Evolutionary conservation across 53 echinoderm and acorn worm species (phyloP).

Genomic region (Holothuria leucospilota): DNA sequence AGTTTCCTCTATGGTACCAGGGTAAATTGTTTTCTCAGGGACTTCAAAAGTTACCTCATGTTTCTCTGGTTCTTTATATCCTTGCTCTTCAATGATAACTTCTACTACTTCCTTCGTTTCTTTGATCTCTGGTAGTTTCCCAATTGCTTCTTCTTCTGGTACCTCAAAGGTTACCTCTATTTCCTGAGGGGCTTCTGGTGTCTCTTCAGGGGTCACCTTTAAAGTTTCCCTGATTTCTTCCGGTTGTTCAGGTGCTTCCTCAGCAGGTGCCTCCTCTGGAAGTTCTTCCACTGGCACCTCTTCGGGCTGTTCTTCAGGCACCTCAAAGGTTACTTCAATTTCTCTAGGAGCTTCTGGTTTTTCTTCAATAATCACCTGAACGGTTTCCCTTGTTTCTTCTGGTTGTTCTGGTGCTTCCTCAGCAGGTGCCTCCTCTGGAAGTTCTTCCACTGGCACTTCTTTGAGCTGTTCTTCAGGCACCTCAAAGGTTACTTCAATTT

Average conservation of each 20-base stretch:
- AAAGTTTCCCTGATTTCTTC: neutral
- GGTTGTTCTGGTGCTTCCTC: neutral
- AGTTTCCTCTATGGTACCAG: neutral
- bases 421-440: neutral
- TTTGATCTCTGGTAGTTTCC: neutral
- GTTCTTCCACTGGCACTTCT: constrained; percentile 33
- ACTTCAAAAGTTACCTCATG: constrained; percentile 7
- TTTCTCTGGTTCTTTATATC: neutral
- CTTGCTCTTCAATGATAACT: too few species aligned
- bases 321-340: constrained; percentile 49
- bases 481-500: constrained; percentile 40
- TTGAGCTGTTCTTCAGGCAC: constrained; percentile 17
- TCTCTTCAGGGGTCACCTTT: constrained; percentile 52
- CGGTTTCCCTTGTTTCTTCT: constrained; percentile 1
- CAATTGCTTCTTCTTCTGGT: constrained; percentile 6
- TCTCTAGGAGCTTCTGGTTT: constrained; percentile 31
- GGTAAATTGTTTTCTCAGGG: neutral
- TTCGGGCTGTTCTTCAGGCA: constrained; percentile 13
- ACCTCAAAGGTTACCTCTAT: constrained; percentile 50
- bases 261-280: constrained; percentile 35
- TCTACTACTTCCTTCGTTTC: too few species aligned
- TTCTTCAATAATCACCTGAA: constrained; percentile 58
- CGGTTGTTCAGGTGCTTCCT: constrained; percentile 18
- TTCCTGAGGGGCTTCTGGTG: constrained; percentile 37
- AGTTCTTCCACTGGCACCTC: too few species aligned